These are phyloP conservation scores for Stictonetta naevosa DNA, from an alignment of 2,113 vertebrate species.

Conservation along the genomic window DNA sequence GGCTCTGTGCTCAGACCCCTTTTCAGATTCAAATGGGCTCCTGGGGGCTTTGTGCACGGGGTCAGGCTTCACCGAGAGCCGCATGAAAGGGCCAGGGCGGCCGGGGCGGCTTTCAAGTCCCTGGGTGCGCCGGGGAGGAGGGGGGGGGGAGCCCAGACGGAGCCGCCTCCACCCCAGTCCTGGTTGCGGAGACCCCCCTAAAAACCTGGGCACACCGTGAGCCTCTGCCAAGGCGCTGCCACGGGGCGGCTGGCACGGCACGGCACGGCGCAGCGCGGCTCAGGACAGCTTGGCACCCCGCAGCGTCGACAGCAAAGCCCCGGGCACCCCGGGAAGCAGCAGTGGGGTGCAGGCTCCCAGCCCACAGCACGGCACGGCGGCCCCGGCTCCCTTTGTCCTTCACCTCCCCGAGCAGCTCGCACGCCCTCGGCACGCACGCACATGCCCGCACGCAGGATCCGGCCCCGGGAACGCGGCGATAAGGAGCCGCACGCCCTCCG, in stretches of 20 bases:
- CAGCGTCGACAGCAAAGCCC: not conserved
- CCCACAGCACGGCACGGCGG: not conserved
- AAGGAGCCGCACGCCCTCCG: not conserved
- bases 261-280: too few relatives aligned
- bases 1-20: slow-evolving; percentile 78
- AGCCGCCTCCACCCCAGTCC: not conserved
- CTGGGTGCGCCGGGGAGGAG: not conserved
- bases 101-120: not conserved
- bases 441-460: not conserved
- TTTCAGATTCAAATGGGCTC: slow-evolving; percentile 82
- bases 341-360: not conserved
- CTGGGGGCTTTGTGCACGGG: slow-evolving; percentile 58
- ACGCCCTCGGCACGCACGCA: fast-evolving
- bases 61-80: slow-evolving; percentile 11
- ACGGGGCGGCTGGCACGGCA: not conserved
- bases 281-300: too few relatives aligned
- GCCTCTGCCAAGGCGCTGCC: not conserved
- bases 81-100: not conserved
- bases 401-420: not conserved
- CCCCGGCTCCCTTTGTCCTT: not conserved
- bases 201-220: not conserved
- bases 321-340: not conserved
- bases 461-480: not conserved
- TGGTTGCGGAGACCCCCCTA: too few relatives aligned
- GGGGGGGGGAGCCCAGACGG: not conserved